Base-by-base conservation (phyloP, 2,113 vertebrate genomes). In the Passerina amoena region DNA sequence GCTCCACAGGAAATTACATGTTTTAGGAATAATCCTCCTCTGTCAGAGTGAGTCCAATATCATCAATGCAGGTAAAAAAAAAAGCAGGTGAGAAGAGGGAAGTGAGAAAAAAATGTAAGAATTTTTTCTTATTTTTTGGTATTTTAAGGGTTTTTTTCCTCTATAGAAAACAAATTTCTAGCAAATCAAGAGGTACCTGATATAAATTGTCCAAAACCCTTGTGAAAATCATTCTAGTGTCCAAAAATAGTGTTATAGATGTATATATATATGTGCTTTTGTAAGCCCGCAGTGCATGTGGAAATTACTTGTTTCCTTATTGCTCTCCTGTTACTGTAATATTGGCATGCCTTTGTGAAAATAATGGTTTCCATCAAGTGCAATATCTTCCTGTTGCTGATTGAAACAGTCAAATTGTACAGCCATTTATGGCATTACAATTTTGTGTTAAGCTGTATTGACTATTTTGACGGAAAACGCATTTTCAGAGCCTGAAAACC, bases 31-130 rank as follows among this genome's bases (percentile, higher is more conserved):
- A 86, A 71, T 7, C 2, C 13, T 66, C n/a, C 9, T 71, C 16
- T 89, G 42, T 14, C 44, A 64, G 27, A 81, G 33, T 53, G 19
- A 86, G 7, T 44, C 7, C 2, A 50, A 38, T 35, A 23, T 25
- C 8, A 72, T 12, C 7, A 56, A 53, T 19, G 42, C 3, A 50
- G 16, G 18, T 16, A 14, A 45, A 19, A 57, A 42, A 42, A 45
- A 19, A 48, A 75, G 9, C 8, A 7, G 2, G 9, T 5, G 25
- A 1, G 2, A 1, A 1, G 2, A 5, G 4, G 5, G 4, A 6
- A 45, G 2, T 6, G 6, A 12, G 10, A 8, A 27, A 15, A 35
- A 54, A 28, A 42, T 42, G 25, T 22, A 35, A 75, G 28, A n/a
- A 28, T 11, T 51, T 63, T 15, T 68, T 13, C 2, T 24, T 40